Base-by-base conservation (phyloP, 2,113 vertebrate species). In the Seriola quinqueradiata region DNA sequence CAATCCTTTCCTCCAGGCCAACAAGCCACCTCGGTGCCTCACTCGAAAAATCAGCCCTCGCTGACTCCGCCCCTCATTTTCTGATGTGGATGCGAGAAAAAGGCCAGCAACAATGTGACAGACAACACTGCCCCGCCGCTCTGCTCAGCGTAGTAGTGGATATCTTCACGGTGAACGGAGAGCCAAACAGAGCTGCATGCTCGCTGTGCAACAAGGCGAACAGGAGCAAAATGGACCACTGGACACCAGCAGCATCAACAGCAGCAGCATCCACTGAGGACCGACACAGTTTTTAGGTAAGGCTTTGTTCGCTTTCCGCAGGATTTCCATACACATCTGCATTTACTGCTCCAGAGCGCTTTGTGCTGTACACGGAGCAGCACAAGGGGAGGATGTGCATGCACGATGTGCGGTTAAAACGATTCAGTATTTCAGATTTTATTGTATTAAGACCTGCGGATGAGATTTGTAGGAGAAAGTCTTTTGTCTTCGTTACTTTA, bases 101-200 rank as follows among this genome's bases (percentile, higher is more conserved):
- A 77, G 90, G 80, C 84, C 79, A 90, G 88, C 90, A 87, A 84
- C 92, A 89, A 92, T 90, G 92, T 92, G 89, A 91, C 70, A 85
- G 87, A 81, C 87, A 82, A 64, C 90, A 87, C 84, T 87, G 70
- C 40, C 76, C 8, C 61, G 52, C 61, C 23, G 69, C 82, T 83
- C 75, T 1, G 75, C 81, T 58, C 79, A 0, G 32, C n/a, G 83
- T 78, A 70, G 69, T 73, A 40, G 75, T 65, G 79, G 57, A 44
- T 78, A 40, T 81, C n/a, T 23, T 19, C 71, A 40, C 71, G 4
- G 74, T n/a, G 61, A 50, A 59, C 77, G 58, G 60, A 14, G 70
- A 72, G 66, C 68, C 74, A 57, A 52, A 54, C 65, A 58, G 70
- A 83, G 72, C 77, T 58, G 80, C 87, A 52, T 60, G 77, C 63